Conservation (phyloP, 2,888 invertebrate genomes). For the Cantharis lateralis region DNA sequence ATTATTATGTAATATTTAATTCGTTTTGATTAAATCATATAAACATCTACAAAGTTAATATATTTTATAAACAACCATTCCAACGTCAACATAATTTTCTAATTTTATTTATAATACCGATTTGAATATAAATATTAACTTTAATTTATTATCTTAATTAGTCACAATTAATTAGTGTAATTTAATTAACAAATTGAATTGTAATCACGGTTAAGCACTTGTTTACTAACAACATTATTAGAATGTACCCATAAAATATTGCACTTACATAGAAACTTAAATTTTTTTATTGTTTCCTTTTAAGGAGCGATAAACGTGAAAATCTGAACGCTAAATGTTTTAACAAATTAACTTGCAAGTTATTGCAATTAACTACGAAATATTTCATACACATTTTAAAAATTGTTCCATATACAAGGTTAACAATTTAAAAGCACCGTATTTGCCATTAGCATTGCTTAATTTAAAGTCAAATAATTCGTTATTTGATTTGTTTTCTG, state of each 20-base stretch:
- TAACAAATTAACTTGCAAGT: background rate
- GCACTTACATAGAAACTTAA: background rate
- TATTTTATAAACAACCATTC: background rate
- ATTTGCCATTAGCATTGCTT: background rate
- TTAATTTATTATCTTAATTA: background rate
- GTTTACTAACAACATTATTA: background rate
- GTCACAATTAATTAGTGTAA: background rate
- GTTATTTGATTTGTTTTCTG: background rate
- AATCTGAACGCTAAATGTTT: background rate
- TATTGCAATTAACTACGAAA: background rate
- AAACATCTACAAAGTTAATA: background rate
- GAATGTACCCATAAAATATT: background rate
- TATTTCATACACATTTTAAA: background rate
- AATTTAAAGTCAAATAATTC: background rate
- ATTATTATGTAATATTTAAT: slow-evolving; percentile 1
- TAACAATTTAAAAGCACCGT: background rate
- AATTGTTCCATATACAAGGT: background rate
- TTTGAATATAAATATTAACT: background rate
- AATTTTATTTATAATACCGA: background rate
- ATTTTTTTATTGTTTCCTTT: background rate
- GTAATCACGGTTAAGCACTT: background rate
- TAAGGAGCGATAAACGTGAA: background rate
- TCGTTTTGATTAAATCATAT: slow-evolving; percentile 1
- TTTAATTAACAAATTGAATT: background rate
- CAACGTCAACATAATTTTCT: background rate